Evolutionary conservation across 2,888 invertebrate genomes (phyloP), one percentile per base, ranked within the genome.

Genomic region (Parnassius mnemosyne): DNA sequence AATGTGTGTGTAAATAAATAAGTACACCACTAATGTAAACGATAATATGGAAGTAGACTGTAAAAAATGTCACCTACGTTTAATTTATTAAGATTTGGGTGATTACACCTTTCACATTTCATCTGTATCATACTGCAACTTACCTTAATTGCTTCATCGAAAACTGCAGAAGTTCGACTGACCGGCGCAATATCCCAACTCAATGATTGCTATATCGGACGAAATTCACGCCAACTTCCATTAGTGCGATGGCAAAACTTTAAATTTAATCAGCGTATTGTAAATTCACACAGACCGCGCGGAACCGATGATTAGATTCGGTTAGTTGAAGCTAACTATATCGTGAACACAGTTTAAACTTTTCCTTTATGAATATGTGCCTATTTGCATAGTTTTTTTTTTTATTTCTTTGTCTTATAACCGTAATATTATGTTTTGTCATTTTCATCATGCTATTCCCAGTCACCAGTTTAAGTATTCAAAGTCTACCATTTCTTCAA

Each of bases 231-330:
- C 65, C 61, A 65, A 13, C 49, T 70, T 70, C 70, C 72, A 76
- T 76, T 74, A 74, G 74, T 69, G 68, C 65, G 62, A 71, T 71
- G 71, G 68, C 60, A 64, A 68, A 79, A 83, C 81, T 86, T 78
- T 76, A 80, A 85, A 87, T 85, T 86, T 84, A 85, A 87, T 87
- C 85, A 83, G 77, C 74, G 10, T 69, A 68, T 69, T 70, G 75
- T 71, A 84, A 85, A 83, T 85, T 79, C 67, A 65, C 65, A 66
- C 65, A 65, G 65, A 65, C 64, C 65, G 51, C 25, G 16, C 25
- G 53, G 61, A 53, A 70, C 73, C 59, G 81, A 80, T 84, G 84
- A 84, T 85, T 85, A 81, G 83, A 83, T 82, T 80, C 80, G 82
- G 78, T 79, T 80, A 81, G 81, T 84, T 81, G 76, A 20, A 20